phyloP scores from a whole-genome alignment of 2,797 vertebrate species.

The Lepidocolaptes lacrymiger region DNA sequence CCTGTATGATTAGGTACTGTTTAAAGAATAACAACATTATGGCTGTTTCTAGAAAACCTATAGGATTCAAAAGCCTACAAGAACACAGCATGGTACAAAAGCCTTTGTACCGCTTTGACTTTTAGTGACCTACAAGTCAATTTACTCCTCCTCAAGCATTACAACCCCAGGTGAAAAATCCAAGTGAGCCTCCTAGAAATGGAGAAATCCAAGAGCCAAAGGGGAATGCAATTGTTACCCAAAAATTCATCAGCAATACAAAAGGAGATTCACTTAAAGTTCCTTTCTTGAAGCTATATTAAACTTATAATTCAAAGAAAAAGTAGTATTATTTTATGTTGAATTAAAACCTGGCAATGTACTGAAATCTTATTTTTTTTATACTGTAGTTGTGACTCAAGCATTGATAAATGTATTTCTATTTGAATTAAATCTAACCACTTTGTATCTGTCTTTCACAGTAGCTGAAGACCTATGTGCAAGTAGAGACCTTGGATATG shows the following conservation, averaged over 20 bases:
- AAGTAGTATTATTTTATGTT: not conserved
- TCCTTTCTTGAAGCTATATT: not conserved
- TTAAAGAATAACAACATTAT: conserved; percentile 7
- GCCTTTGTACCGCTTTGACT: conserved; percentile 38
- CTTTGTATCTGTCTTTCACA: not conserved
- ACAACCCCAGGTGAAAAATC: conserved; percentile 20
- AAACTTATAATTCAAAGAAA: not conserved
- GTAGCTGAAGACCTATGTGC: not conserved
- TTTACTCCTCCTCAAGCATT: conserved; percentile 53
- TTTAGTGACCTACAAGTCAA: conserved; percentile 50
- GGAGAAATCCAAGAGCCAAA: not conserved
- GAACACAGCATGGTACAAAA: conserved; percentile 47
- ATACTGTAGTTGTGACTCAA: not conserved
- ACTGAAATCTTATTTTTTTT: not conserved
- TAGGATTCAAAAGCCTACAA: conserved; percentile 23
- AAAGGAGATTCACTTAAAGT: not conserved
- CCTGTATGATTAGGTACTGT: not conserved
- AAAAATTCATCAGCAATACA: not conserved
- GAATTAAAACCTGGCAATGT: not conserved
- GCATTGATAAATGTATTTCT: not conserved
- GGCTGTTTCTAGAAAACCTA: not conserved
- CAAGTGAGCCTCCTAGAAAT: conserved; percentile 29
- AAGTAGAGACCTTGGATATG: not conserved
- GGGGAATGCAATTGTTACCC: not conserved
- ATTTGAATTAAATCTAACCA: not conserved